Evolutionary conservation across 2,113 vertebrate genomes (phyloP).

Genomic region (Ursus arctos): DNA sequence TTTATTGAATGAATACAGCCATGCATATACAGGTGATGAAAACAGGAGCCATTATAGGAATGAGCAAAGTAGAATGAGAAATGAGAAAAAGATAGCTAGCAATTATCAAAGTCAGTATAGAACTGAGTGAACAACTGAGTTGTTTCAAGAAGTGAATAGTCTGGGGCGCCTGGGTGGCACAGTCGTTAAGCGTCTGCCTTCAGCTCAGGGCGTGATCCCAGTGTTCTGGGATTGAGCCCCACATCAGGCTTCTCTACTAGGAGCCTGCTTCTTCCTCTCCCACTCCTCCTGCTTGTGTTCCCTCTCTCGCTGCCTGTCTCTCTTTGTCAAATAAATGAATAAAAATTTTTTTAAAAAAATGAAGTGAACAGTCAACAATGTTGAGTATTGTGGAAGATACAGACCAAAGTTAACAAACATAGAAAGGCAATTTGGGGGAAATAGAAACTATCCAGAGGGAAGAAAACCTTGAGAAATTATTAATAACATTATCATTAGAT

Average conservation of each 20-base stretch:
- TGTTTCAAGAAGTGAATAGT: not conserved
- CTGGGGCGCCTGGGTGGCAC: too few species aligned
- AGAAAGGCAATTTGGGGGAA: not conserved
- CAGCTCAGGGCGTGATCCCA: too few species aligned
- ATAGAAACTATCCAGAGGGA: not conserved
- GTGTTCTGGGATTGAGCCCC: too few species aligned
- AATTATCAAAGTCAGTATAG: not conserved
- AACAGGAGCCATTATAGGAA: not conserved
- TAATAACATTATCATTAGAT: not conserved
- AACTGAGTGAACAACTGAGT: not conserved
- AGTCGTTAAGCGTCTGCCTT: too few species aligned
- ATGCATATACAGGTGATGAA: not conserved
- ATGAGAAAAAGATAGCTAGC: not conserved
- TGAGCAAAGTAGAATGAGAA: slow-evolving; percentile 4
- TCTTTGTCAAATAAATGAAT: too few species aligned
- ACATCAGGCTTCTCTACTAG: too few species aligned
- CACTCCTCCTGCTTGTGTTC: too few species aligned
- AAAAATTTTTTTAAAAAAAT: too few species aligned
- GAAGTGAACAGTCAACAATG: not conserved
- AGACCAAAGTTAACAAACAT: not conserved
- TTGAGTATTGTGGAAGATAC: not conserved
- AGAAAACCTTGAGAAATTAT: not conserved
- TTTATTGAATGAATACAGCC: not conserved
- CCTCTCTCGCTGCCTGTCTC: too few species aligned
- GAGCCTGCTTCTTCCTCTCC: too few species aligned